These are phyloP conservation scores for Arge pagana DNA, from an alignment of 2,888 invertebrate genomes.

Conservation along the genomic window DNA sequence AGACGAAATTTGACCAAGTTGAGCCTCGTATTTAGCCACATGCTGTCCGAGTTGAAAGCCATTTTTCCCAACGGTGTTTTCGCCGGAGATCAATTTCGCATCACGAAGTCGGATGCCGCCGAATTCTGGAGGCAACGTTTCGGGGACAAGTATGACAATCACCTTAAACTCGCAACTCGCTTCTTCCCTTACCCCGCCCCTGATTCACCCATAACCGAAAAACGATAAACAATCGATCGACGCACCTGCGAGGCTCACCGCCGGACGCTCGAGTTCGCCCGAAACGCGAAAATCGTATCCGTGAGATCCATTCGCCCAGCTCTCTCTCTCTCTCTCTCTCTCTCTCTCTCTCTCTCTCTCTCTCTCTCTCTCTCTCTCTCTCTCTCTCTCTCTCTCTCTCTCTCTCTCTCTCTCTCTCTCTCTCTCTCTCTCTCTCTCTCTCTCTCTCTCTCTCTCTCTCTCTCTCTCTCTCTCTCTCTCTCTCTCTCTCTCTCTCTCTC, in stretches of 20 bases:
- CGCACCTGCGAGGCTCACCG: no score
- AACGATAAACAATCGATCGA: no score
- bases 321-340: no score
- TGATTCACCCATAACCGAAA: no score
- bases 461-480: slow-evolving; percentile 21
- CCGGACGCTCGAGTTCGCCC: no score
- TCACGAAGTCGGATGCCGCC: slow-evolving; percentile 98
- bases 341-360: no score
- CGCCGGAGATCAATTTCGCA: slow-evolving; percentile 96
- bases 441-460: slow-evolving; percentile 2
- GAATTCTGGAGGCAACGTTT: slow-evolving; percentile 98
- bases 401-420: slow-evolving; percentile 19
- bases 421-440: slow-evolving; percentile 19
- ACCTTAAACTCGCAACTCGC: no score
- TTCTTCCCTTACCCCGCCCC: no score
- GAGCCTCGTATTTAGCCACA: slow-evolving; percentile 98
- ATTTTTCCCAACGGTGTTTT: slow-evolving; percentile 96
- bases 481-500: slow-evolving; percentile 23
- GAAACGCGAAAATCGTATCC: no score
- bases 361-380: no score
- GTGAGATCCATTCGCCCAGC: no score
- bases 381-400: no score
- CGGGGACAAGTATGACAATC: slow-evolving; percentile 92
- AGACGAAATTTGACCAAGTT: slow-evolving; percentile 95
- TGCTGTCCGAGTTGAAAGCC: slow-evolving; percentile 98